Percentiles rank a stretch among this genome's conserved stretches.
phyloP scores from a whole-genome alignment of 2,888 invertebrate species.

The Patella pellucida region DNA sequence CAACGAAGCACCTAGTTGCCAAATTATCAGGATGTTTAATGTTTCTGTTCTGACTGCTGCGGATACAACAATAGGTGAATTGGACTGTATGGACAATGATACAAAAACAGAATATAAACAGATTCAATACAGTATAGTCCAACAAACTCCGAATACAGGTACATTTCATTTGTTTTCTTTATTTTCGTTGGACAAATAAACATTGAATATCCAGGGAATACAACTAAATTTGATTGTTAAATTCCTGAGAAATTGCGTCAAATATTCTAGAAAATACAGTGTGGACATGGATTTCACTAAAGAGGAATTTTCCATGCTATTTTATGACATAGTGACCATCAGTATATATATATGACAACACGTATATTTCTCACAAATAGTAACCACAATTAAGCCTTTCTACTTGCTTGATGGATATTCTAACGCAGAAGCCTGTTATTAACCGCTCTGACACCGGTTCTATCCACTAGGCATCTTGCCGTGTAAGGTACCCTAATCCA shows the following conservation, averaged over 20 bases:
- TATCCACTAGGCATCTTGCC: no score
- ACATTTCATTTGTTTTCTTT: background rate
- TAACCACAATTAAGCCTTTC: no score
- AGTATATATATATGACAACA: no score
- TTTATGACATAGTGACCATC: background rate
- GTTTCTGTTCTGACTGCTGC: conserved; percentile 14
- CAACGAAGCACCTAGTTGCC: conserved; percentile 24
- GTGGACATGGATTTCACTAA: no score
- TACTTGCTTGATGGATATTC: no score
- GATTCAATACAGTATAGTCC: background rate
- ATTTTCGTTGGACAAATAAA: background rate
- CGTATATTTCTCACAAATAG: no score
- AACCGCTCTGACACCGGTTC: no score
- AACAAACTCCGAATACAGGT: background rate
- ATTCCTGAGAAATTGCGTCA: no score
- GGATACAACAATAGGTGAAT: background rate
- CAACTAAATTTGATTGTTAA: no score
- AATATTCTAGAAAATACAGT: no score
- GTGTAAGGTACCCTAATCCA: background rate
- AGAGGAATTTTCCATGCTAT: background rate
- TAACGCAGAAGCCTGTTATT: no score
- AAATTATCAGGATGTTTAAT: background rate
- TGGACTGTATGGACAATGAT: conserved; percentile 17
- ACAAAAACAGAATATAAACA: conserved; percentile 9
- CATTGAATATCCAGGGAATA: background rate